Evolutionary conservation across 2,888 invertebrate species (phyloP).

Genomic region (Zygogramma bicolorata): DNA sequence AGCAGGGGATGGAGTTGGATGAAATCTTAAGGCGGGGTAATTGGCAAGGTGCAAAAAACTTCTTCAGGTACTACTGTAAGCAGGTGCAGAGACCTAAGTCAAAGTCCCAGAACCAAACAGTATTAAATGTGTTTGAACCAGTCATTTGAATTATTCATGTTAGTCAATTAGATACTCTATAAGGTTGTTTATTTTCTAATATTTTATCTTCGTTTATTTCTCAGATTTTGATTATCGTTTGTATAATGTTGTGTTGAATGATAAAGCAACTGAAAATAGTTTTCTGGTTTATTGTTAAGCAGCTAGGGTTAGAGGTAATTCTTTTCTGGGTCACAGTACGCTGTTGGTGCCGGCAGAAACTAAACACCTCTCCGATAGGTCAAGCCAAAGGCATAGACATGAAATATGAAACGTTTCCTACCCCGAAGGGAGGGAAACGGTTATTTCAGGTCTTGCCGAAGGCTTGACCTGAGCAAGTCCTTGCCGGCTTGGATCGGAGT

Average conservation of each 20-base stretch:
- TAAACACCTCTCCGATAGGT: slow-evolving; percentile 27
- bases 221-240: neutral
- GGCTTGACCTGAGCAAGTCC: too few relatives aligned
- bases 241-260: neutral
- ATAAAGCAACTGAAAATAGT: neutral
- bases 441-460: slow-evolving; percentile 25
- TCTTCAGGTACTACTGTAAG: slow-evolving; percentile 33
- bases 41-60: slow-evolving; percentile 29
- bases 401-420: slow-evolving; percentile 12
- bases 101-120: neutral
- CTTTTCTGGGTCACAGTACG: slow-evolving; percentile 16
- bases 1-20: slow-evolving; percentile 5
- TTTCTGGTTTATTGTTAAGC: neutral
- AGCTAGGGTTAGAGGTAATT: neutral
- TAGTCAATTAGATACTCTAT: neutral
- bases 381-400: slow-evolving; percentile 24
- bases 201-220: neutral
- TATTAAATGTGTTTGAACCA: neutral
- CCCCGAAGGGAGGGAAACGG: neutral
- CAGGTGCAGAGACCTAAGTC: neutral
- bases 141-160: neutral
- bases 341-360: slow-evolving; percentile 19
- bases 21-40: slow-evolving; percentile 25
- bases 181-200: neutral
- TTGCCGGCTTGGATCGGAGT: slow-evolving; percentile 7